phyloP scores from a whole-genome alignment of 2,888 invertebrate genomes.

The Melieria crassipennis region DNA sequence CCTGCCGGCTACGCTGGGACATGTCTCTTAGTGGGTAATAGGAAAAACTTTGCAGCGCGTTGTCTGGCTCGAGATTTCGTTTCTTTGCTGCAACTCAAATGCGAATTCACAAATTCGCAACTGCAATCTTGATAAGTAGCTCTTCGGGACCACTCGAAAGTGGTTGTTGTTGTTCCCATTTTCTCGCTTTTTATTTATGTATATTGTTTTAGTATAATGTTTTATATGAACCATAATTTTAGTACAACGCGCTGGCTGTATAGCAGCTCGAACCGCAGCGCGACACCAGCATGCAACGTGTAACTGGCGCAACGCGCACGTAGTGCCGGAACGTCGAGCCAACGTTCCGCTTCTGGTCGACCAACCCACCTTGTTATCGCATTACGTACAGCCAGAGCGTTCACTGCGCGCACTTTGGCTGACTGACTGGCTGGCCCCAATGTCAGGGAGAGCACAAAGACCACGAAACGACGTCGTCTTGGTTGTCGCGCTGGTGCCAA shows the following conservation, averaged over 20 bases:
- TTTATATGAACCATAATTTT: conserved; percentile 30
- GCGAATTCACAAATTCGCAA: conserved; percentile 33
- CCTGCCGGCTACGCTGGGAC: too few relatives aligned
- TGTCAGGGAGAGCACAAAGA: conserved; percentile 18
- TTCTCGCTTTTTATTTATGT: neutral
- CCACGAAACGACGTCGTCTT: conserved; percentile 18
- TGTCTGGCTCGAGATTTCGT: too few relatives aligned
- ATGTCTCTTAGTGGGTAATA: too few relatives aligned
- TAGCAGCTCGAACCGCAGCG: neutral
- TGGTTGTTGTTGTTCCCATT: conserved; percentile 27
- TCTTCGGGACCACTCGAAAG: conserved; percentile 32
- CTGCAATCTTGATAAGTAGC: conserved; percentile 36
- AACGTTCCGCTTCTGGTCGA: conserved; percentile 30
- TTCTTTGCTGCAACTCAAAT: conserved; percentile 23
- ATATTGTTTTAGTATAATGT: neutral
- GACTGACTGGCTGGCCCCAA: too few relatives aligned
- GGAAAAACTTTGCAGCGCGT: too few relatives aligned
- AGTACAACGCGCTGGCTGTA: conserved; percentile 12
- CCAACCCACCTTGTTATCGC: conserved; percentile 31
- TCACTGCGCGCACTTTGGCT: neutral
- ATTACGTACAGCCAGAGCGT: conserved; percentile 19
- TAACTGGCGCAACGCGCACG: neutral
- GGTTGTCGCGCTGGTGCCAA: conserved; percentile 17
- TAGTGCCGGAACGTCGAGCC: neutral
- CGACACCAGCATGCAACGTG: neutral